Percentiles rank a stretch among this genome's conserved stretches.
Evolutionary conservation across 2,888 invertebrate genomes (phyloP).

Genomic region (Balanococcus diminutus): DNA sequence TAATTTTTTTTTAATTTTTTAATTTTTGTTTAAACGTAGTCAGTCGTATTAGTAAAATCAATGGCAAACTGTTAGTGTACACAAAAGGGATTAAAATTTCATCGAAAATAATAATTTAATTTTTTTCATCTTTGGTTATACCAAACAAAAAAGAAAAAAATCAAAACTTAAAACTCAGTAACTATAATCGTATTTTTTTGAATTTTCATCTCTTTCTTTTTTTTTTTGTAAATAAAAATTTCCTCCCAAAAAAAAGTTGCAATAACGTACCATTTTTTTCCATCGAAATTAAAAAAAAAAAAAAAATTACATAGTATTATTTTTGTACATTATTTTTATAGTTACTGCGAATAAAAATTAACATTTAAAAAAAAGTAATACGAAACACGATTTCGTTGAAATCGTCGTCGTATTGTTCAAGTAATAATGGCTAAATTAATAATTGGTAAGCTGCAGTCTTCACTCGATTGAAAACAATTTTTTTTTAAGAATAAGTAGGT

Average conservation of each 20-base stretch:
- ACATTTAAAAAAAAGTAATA: background rate
- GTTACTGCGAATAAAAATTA: slow-evolving; percentile 27
- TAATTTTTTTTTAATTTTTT: background rate
- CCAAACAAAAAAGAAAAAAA: background rate
- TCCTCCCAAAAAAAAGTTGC: background rate
- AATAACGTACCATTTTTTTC: background rate
- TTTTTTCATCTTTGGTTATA: background rate
- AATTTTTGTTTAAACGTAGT: background rate
- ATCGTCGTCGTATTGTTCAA: background rate
- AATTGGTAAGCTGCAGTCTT: slow-evolving; percentile 52
- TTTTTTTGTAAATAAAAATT: background rate
- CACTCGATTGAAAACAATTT: slow-evolving; percentile 46
- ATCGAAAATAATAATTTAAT: background rate
- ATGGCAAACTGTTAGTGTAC: background rate
- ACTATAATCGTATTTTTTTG: background rate
- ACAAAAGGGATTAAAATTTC: slow-evolving; percentile 31
- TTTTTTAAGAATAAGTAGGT: slow-evolving; percentile 47
- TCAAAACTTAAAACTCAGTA: background rate
- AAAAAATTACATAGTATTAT: background rate
- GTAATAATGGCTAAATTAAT: slow-evolving; percentile 16
- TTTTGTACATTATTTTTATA: background rate
- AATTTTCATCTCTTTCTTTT: background rate
- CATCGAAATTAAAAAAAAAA: background rate
- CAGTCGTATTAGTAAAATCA: slow-evolving; percentile 18
- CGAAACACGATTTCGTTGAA: background rate